phyloP scores from a whole-genome alignment of 2,888 invertebrate genomes.

The Aquatica leii region DNA sequence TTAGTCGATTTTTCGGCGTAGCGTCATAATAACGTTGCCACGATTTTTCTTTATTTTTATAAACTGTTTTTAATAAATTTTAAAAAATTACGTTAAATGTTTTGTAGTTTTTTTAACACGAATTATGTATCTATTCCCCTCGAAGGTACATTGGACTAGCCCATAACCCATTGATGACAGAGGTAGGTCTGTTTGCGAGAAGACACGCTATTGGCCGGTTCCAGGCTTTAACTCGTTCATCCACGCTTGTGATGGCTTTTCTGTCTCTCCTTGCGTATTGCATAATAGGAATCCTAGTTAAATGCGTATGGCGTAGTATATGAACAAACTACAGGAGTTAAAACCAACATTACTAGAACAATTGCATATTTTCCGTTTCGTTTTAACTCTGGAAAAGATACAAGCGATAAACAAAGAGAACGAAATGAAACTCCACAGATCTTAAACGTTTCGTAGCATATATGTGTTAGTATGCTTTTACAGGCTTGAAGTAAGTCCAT shows the following conservation, averaged over 20 bases:
- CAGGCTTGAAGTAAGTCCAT: constrained; percentile 47
- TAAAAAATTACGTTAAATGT: too few species aligned
- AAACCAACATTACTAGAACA: constrained; percentile 31
- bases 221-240: constrained; percentile 56
- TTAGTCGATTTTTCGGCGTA: too few species aligned
- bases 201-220: constrained; percentile 69
- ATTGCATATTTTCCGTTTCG: constrained; percentile 43
- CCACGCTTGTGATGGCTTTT: constrained; percentile 48
- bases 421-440: constrained; percentile 26
- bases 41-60: too few species aligned
- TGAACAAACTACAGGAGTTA: constrained; percentile 23
- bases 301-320: constrained; percentile 45
- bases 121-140: too few species aligned
- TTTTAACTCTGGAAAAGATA: constrained; percentile 23
- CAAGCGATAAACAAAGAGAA: constrained; percentile 31
- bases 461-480: constrained; percentile 54
- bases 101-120: too few species aligned
- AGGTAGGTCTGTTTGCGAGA: constrained; percentile 69
- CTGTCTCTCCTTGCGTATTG: constrained; percentile 45
- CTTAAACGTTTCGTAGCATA: constrained; percentile 43
- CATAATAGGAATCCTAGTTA: constrained; percentile 39
- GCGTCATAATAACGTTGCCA: too few species aligned
- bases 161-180: constrained; percentile 77
- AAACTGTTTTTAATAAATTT: too few species aligned
- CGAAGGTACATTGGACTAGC: constrained; percentile 64